Percentiles rank a stretch among this genome's conserved stretches.
These are phyloP conservation scores for Danionella dracula DNA, from an alignment of 2,797 vertebrate genomes.

Conservation along the genomic window DNA sequence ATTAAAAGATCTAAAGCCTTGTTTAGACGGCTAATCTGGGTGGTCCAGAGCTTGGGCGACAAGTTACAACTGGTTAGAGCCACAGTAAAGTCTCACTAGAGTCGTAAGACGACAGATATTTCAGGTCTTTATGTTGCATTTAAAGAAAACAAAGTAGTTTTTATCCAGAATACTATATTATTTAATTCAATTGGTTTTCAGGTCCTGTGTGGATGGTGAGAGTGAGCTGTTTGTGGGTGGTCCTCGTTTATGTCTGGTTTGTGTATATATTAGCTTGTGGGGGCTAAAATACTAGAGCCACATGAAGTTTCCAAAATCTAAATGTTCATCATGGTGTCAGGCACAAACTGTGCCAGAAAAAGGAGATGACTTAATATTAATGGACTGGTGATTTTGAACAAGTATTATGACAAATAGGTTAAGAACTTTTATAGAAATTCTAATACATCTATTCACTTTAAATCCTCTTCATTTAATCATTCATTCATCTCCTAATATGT, in stretches of 20 bases:
- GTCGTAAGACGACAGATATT: background rate
- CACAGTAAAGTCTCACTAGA: slow-evolving; percentile 41
- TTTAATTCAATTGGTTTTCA: slow-evolving; percentile 25
- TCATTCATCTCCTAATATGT: no score
- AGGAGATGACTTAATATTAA: background rate
- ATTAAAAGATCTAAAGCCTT: slow-evolving; percentile 66
- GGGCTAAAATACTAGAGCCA: slow-evolving; percentile 47
- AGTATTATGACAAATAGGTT: no score
- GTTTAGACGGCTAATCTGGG: slow-evolving; percentile 62
- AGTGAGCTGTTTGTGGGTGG: slow-evolving; percentile 54
- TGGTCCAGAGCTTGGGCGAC: slow-evolving; percentile 62
- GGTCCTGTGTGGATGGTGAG: slow-evolving; percentile 10
- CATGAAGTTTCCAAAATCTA: slow-evolving; percentile 43
- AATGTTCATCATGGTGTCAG: slow-evolving; percentile 12
- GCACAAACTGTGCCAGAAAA: background rate
- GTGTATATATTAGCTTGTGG: slow-evolving; percentile 54
- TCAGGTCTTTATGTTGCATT: background rate
- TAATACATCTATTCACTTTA: no score
- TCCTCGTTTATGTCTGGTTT: slow-evolving; percentile 44
- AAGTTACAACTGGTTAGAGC: slow-evolving; percentile 60
- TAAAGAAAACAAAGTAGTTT: background rate
- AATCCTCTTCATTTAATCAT: no score
- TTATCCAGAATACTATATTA: slow-evolving; percentile 33
- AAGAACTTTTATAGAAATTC: no score
- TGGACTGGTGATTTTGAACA: no score